Percentiles rank a stretch among this genome's conserved stretches.
Conservation (phyloP, 2,113 vertebrate species). For the Stigmatopora nigra region DNA sequence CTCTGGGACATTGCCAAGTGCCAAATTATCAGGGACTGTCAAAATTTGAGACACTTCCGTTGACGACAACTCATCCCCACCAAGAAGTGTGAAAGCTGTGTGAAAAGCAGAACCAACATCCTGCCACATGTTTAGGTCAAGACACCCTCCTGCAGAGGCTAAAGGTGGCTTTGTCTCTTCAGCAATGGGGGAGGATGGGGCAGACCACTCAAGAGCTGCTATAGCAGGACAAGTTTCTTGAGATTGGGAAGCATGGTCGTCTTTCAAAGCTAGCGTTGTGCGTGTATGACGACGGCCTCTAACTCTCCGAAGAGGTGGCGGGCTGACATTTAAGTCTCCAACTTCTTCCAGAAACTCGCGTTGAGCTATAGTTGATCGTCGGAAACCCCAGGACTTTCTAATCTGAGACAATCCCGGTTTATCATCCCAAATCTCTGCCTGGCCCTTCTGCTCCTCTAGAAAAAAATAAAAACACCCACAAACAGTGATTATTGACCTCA, state of each 20-base stretch:
- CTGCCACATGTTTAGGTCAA: conserved; percentile 66
- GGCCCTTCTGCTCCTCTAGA: conserved; percentile 59
- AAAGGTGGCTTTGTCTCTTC: conserved; percentile 68
- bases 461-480: conserved; percentile 3
- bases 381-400: conserved; percentile 91
- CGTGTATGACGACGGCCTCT: conserved; percentile 68
- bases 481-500: background rate
- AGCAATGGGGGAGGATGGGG: conserved; percentile 66
- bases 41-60: conserved; percentile 33
- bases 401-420: conserved; percentile 79
- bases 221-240: conserved; percentile 57
- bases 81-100: conserved; percentile 61
- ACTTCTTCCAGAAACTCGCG: conserved; percentile 77
- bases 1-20: conserved; percentile 9
- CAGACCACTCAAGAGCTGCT: conserved; percentile 71
- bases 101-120: conserved; percentile 65
- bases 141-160: conserved; percentile 61
- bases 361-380: conserved; percentile 85
- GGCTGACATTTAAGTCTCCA: conserved; percentile 62
- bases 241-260: conserved; percentile 22
- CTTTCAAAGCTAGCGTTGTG: conserved; percentile 29
- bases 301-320: conserved; percentile 62
- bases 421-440: conserved; percentile 46
- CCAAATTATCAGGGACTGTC: conserved; percentile 26
- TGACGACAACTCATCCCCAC: conserved; percentile 45